phyloP scores from a whole-genome alignment of 2,888 invertebrate genomes.

The Orthosia incerta region DNA sequence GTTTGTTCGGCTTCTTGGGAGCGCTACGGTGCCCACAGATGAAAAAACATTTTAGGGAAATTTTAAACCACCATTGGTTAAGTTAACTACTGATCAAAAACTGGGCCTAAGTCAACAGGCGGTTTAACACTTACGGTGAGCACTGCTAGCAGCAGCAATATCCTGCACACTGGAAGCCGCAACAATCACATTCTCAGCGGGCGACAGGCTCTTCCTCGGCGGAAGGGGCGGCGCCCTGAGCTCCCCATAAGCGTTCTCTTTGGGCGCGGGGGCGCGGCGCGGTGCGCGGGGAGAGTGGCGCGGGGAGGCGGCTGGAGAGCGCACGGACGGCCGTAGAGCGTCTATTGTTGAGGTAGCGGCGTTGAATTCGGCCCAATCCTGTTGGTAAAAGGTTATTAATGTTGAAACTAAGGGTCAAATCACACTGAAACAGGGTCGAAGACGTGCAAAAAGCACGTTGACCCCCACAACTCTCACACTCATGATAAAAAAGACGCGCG shows the following conservation, averaged over 20 bases:
- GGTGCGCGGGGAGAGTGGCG: constrained; percentile 86
- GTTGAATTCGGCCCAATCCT: constrained; percentile 93
- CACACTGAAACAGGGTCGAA: no score
- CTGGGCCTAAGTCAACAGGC: not conserved
- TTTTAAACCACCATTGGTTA: no score
- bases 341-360: constrained; percentile 92
- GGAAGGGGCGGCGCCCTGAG: constrained; percentile 89
- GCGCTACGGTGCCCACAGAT: no score
- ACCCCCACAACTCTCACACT: no score
- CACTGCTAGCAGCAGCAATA: constrained; percentile 78
- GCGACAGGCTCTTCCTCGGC: constrained; percentile 91
- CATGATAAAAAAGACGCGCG: no score
- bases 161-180: constrained; percentile 87
- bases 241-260: constrained; percentile 87
- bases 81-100: no score
- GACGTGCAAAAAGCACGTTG: no score
- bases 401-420: no score
- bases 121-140: constrained; percentile 67
- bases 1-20: no score
- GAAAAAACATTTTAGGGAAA: no score
- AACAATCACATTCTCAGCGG: constrained; percentile 80
- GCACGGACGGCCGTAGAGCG: constrained; percentile 86
- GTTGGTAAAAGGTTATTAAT: constrained; percentile 18
- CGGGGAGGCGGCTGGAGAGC: constrained; percentile 91
- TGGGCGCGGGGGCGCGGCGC: constrained; percentile 72